Base-by-base conservation (phyloP, 1,140 invertebrate species). In the Lepeophtheirus salmonis region DNA sequence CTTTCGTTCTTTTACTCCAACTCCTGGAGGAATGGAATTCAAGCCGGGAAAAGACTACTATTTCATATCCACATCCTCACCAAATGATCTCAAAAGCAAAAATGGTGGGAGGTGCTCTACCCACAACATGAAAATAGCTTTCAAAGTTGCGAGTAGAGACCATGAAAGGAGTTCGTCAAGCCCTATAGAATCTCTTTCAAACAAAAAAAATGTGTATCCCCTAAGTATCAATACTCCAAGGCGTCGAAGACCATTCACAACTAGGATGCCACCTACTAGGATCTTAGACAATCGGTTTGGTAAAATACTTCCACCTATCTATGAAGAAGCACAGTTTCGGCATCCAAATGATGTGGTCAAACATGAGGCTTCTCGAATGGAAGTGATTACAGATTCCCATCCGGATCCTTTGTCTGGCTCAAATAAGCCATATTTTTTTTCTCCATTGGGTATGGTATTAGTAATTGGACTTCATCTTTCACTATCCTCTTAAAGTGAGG, bases 81-180 rank as follows among this genome's bases (percentile, higher is more conserved):
- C 85, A 70, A 85, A 89, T 68, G 87, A 90, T 68, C 73, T 91
- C 64, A 85, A 91, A 69, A 79, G 86, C 68, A 80, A 86, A 66
- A 86, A 91, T 70, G 86, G 88, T 50, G 87, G 87, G 49, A 79
- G 87, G 56, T 94, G 89, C 75, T 80, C 83, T 30, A 84, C 82
- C 63, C 81, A 92, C 70, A 90, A 92, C 75, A 94, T 92, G 88
- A 91, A 90, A 77, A 83, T 92, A 50, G 85, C 91, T 23, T 94
- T 94, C 74, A 89, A 91, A 72, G 87, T 91, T 25, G 53, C 53
- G 30, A 41, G 30, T 41, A 6, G 30, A n/a, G 30, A 41, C 6
- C 30, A 6, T 41, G n/a, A n/a, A n/a, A 17, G 50, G 18, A 17
- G n/a, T n/a, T n/a, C n/a, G n/a, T n/a, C n/a, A n/a, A n/a, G n/a